These are phyloP conservation scores for Nematostella vectensis DNA, from an alignment of 92 coral and sea anemone genomes.

Conservation along the genomic window DNA sequence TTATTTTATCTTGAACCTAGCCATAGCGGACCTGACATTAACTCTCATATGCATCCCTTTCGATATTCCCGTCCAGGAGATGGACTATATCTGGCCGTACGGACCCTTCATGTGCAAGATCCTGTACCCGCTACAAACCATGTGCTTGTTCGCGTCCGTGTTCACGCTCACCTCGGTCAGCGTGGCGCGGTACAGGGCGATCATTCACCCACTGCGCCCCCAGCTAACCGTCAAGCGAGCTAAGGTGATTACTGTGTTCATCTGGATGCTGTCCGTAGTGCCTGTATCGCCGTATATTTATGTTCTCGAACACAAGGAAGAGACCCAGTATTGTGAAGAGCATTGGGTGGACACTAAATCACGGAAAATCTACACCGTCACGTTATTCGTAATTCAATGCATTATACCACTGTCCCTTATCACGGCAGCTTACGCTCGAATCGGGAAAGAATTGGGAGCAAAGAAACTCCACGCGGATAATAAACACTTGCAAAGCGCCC, in stretches of 20 bases:
- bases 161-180: conserved; percentile 58
- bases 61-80: conserved; percentile 65
- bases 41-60: conserved; percentile 65
- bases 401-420: conserved; percentile 53
- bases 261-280: conserved; percentile 58
- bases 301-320: conserved; percentile 25
- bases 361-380: conserved; percentile 50
- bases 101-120: conserved; percentile 51
- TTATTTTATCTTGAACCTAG: conserved; percentile 63
- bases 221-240: conserved; percentile 52
- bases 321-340: conserved; percentile 39
- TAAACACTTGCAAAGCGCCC: conserved; percentile 35
- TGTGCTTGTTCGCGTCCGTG: conserved; percentile 59
- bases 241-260: conserved; percentile 42
- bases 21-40: conserved; percentile 64
- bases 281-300: conserved; percentile 57
- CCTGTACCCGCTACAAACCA: conserved; percentile 64
- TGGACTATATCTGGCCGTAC: conserved; percentile 59
- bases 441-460: conserved; percentile 49
- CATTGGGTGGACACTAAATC: conserved; percentile 31
- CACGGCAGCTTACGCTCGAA: conserved; percentile 54
- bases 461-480: conserved; percentile 34
- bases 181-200: conserved; percentile 72
- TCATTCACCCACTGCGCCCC: conserved; percentile 58
- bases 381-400: conserved; percentile 47